Conservation (phyloP, 2,113 vertebrate species). For the Illadopsis cleaveri region DNA sequence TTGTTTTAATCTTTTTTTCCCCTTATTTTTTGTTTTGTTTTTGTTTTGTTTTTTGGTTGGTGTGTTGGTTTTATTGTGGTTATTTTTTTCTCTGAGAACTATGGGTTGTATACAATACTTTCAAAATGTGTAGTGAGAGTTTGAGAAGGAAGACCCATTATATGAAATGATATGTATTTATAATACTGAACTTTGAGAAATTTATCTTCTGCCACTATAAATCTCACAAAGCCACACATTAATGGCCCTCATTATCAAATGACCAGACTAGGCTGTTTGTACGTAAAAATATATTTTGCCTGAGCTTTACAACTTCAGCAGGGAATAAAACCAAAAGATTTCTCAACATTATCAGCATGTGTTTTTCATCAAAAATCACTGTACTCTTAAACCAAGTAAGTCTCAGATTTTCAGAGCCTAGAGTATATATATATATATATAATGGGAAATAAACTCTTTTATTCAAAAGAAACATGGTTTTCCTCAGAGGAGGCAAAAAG, state of each 20-base stretch:
- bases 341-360: background rate
- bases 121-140: background rate
- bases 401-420: background rate
- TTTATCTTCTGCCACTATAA: background rate
- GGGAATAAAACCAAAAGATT: background rate
- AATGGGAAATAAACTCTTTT: background rate
- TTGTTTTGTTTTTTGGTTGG: background rate
- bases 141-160: background rate
- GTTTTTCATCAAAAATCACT: background rate
- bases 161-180: background rate
- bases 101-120: background rate
- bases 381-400: background rate
- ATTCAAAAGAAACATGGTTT: background rate
- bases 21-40: background rate
- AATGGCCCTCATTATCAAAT: background rate
- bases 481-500: background rate
- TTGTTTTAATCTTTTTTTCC: too few species aligned
- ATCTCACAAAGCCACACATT: background rate
- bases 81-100: background rate
- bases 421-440: background rate
- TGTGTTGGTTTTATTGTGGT: background rate
- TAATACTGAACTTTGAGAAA: background rate
- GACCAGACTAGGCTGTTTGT: background rate
- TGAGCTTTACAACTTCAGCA: background rate
- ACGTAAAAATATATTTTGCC: background rate